A percentile compares a stretch with the other conserved stretches of the same genome.
Conservation (phyloP, 2,888 invertebrate species). For the Pecten maximus region DNA sequence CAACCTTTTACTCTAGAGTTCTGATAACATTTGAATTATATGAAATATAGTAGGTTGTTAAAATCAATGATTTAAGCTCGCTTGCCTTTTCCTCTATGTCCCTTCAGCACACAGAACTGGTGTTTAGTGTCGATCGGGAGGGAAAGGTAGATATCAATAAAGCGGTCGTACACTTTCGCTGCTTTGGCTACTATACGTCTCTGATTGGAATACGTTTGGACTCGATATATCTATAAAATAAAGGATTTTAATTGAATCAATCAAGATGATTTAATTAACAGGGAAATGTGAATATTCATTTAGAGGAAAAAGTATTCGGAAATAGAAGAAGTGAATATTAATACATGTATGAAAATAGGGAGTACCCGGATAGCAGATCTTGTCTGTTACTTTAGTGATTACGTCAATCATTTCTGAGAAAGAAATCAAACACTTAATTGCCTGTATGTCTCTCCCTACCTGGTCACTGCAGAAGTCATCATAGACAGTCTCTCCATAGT, state of each 20-base stretch:
- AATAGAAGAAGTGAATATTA: no score
- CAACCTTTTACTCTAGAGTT: no score
- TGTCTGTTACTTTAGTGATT: no score
- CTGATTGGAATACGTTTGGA: background rate
- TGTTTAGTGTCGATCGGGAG: background rate
- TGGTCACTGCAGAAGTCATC: constrained; percentile 7
- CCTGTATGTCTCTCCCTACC: background rate
- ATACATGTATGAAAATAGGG: no score
- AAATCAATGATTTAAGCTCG: background rate
- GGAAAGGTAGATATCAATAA: background rate
- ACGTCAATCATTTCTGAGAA: no score
- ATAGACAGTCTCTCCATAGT: background rate
- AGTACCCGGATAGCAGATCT: no score
- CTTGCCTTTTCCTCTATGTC: background rate
- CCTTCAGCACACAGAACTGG: background rate
- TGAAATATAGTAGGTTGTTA: no score
- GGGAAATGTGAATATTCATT: no score
- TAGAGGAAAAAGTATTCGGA: no score
- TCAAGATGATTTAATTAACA: no score
- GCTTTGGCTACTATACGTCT: background rate
- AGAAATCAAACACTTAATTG: no score
- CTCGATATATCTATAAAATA: background rate
- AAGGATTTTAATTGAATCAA: background rate
- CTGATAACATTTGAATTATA: no score
- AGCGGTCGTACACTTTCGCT: background rate